Evolutionary conservation across 2,888 invertebrate genomes (phyloP).

Genomic region (Pemphredon lugubris): DNA sequence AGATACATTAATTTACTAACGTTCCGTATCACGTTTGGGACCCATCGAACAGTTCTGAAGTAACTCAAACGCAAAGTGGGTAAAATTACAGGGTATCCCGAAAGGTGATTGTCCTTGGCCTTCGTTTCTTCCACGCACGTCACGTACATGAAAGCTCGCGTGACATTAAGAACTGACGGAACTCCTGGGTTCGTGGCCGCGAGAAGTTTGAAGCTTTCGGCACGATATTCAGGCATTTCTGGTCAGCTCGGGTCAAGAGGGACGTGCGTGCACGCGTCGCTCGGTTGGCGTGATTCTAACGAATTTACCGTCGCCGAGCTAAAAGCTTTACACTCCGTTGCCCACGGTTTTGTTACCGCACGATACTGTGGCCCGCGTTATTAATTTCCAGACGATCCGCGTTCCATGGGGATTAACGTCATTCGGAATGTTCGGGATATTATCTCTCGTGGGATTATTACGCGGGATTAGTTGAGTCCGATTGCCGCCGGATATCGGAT

Average conservation of each 20-base stretch:
- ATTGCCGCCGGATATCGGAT: not conserved
- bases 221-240: conserved; percentile 47
- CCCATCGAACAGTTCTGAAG: no score
- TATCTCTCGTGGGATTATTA: conserved; percentile 23
- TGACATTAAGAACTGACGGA: conserved; percentile 23
- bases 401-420: conserved; percentile 20
- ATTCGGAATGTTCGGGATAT: conserved; percentile 34
- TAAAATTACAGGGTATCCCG: not conserved
- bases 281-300: conserved; percentile 53
- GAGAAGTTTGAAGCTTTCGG: not conserved
- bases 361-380: conserved; percentile 32
- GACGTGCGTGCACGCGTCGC: conserved; percentile 19
- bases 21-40: no score
- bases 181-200: not conserved
- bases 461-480: not conserved
- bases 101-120: conserved; percentile 49
- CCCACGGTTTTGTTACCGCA: conserved; percentile 12
- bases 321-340: conserved; percentile 45
- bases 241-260: not conserved
- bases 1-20: no score
- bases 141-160: conserved; percentile 42
- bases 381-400: conserved; percentile 34
- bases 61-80: no score
- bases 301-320: conserved; percentile 48
- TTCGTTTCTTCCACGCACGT: conserved; percentile 30